A percentile compares a stretch with the other conserved stretches of the same genome.
phyloP scores from a whole-genome alignment of 2,113 vertebrate species.

The Nerophis lumbriciformis region DNA sequence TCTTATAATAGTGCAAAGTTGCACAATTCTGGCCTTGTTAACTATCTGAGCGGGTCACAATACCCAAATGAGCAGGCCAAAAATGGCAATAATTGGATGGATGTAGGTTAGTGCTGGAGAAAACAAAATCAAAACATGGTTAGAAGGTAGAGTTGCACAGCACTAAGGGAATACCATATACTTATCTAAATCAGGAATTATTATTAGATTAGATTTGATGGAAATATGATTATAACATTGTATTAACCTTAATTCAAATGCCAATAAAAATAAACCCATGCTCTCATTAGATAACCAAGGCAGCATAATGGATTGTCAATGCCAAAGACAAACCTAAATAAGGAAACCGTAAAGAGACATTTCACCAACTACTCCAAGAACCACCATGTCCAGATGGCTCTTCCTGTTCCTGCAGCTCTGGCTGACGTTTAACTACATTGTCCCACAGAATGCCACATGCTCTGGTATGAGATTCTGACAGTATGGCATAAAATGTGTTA shows the following conservation, averaged over 20 bases:
- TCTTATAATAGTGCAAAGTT: neutral
- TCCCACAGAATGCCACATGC: conserved; percentile 17
- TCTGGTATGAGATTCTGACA: too few species aligned
- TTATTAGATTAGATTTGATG: conserved; percentile 10
- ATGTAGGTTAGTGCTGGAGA: neutral
- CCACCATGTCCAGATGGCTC: conserved; percentile 69
- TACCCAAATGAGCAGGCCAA: neutral
- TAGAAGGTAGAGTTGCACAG: neutral
- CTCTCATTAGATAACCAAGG: neutral
- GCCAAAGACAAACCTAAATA: conserved; percentile 6
- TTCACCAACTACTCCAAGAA: conserved; percentile 17
- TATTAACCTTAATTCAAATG: neutral
- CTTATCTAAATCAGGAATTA: conserved; percentile 31
- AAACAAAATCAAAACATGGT: neutral
- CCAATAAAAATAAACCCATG: neutral
- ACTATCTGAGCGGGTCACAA: neutral
- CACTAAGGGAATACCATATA: conserved; percentile 9
- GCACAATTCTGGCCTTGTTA: neutral
- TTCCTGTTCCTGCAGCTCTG: conserved; percentile 53
- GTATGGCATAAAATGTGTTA: too few species aligned
- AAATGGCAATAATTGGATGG: neutral
- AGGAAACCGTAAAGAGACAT: conserved; percentile 1
- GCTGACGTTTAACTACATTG: conserved; percentile 44
- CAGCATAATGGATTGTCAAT: neutral
- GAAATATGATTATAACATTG: conserved; percentile 4